phyloP scores from a whole-genome alignment of 1,140 invertebrate species.

The Thrips palmi region DNA sequence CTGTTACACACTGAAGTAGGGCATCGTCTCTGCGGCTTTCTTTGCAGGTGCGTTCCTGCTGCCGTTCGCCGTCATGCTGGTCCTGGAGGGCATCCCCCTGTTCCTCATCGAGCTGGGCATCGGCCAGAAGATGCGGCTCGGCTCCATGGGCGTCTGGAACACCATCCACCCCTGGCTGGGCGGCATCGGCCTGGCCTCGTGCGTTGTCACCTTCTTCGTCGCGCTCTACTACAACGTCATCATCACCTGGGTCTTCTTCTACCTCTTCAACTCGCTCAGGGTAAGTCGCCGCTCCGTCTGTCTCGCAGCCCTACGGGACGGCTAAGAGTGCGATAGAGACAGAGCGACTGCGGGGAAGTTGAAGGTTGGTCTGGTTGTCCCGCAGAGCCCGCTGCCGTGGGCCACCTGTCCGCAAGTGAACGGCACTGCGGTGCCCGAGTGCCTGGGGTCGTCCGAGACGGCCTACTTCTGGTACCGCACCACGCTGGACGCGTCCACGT shows the following conservation, averaged over 20 bases:
- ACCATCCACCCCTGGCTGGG: conserved; percentile 83
- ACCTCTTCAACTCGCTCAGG: conserved; percentile 76
- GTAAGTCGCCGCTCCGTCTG: conserved; percentile 30
- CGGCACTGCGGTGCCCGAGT: conserved; percentile 51
- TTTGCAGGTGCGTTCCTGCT: conserved; percentile 82
- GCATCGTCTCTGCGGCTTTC: background rate
- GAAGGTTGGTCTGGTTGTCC: conserved; percentile 18
- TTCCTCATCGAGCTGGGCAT: conserved; percentile 90
- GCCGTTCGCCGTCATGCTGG: conserved; percentile 86
- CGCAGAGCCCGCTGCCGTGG: conserved; percentile 66
- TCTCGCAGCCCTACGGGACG: background rate
- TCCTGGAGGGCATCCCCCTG: conserved; percentile 81
- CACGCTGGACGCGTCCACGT: conserved; percentile 63
- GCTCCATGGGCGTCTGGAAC: conserved; percentile 84
- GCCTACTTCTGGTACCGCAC: conserved; percentile 80
- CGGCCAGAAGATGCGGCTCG: conserved; percentile 73
- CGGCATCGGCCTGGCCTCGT: conserved; percentile 74
- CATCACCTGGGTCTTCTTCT: conserved; percentile 96
- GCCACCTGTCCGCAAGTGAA: conserved; percentile 57
- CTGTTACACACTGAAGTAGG: too few species aligned
- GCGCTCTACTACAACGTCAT: conserved; percentile 96
- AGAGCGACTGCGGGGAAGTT: background rate
- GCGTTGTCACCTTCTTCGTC: conserved; percentile 81
- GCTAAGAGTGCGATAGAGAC: background rate
- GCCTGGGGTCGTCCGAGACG: conserved; percentile 62